Evolutionary conservation across 2,113 vertebrate genomes (phyloP), one percentile per base, ranked within the genome.

Genomic region (Leptobrachium ailaonicum): DNA sequence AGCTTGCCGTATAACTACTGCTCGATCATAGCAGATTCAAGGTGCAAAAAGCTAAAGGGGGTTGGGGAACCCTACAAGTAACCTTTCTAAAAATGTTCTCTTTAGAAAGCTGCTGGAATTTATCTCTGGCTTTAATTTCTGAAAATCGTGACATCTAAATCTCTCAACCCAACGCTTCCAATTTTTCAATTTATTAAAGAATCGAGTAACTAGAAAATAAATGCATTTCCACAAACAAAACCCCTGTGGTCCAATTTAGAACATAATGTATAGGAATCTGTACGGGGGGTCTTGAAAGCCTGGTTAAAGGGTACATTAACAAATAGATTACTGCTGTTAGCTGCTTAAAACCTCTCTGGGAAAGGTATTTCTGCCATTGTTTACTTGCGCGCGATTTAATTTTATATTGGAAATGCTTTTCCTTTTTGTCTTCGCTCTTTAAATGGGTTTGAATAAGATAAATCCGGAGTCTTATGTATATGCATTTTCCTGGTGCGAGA

Each of bases 241-340:
- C 56, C 2, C 56, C 56, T 60, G 56, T 12, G 4, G 56, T 60
- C 56, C 9, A 3, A 12, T 60, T 60, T 60, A 60, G 11, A 82
- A 83, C 77, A 71, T 82, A 84, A 86, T 85, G 85, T 75, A 45
- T 76, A 83, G 82, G 56, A 13, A 60, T 60, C 56, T 60, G 56
- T 7, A 3, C 13, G 4, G 56, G 56, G 14, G 14, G 56, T 60
- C 6, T 64, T 32, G 32, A 64, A 64, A 20, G n/a, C n/a, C 62
- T 64, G 20, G n/a, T 20, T 64, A 64, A 64, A 60, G n/a, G 60
- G 11, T 62, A 14, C 60, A 62, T 62, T 62, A 62, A 62, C 14
- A 62, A 9, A 62, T 62, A 64, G 62, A 20, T 64, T 64, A 64
- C 20, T 5, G 62, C 32, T 64, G 62, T 6, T 64, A 64, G 62